phyloP scores from a whole-genome alignment of 2,113 vertebrate species.

The Melierax canorus region DNA sequence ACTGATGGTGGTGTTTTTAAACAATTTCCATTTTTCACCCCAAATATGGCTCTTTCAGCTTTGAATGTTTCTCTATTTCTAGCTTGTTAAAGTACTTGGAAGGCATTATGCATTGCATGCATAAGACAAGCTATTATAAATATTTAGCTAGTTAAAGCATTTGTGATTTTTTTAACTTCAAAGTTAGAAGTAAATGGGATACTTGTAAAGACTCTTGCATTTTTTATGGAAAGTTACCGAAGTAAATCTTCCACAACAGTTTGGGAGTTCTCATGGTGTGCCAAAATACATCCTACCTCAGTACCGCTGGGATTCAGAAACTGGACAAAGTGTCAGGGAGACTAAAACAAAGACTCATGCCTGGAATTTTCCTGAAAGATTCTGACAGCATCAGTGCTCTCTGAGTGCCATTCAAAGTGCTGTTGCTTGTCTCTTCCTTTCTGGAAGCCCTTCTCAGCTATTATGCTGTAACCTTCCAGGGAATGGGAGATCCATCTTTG shows the following conservation, averaged over 20 bases:
- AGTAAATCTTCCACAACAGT: not conserved
- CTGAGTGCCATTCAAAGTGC: not conserved
- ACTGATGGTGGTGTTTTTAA: constrained; percentile 18
- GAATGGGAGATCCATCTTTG: not conserved
- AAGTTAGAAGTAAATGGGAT: not conserved
- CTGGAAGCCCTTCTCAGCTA: not conserved
- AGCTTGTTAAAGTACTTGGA: constrained; percentile 50
- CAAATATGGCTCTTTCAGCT: constrained; percentile 40
- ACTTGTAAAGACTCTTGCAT: not conserved
- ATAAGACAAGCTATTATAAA: constrained; percentile 42
- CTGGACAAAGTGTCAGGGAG: not conserved
- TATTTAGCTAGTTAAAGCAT: constrained; percentile 52
- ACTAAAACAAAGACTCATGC: not conserved
- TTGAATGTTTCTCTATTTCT: constrained; percentile 44
- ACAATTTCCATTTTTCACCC: constrained; percentile 51
- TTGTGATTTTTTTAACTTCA: constrained; percentile 12
- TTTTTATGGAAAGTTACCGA: not conserved
- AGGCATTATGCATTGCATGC: not conserved
- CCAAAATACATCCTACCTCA: not conserved
- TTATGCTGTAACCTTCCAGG: not conserved
- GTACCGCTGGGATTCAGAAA: not conserved
- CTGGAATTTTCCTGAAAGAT: not conserved
- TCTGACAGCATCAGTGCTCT: not conserved
- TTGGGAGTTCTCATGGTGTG: not conserved
- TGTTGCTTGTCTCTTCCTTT: not conserved